Percentiles rank a stretch among this genome's conserved stretches.
Conservation (phyloP, 2,797 vertebrate genomes). For the Perodicticus potto region DNA sequence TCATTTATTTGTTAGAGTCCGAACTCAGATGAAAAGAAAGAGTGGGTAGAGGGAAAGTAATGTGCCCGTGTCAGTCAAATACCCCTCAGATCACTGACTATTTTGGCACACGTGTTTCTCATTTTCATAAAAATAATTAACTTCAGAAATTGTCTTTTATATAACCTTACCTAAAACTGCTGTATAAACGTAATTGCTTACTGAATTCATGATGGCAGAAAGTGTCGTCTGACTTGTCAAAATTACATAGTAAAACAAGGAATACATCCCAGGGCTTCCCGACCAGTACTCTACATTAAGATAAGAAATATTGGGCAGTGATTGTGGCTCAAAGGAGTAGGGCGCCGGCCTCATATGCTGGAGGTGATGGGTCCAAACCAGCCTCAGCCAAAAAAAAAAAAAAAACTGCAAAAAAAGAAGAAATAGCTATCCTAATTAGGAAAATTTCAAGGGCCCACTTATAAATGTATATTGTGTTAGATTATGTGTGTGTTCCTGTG, state of each 20-base stretch:
- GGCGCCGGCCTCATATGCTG: too few relatives aligned
- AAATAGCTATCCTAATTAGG: neutral
- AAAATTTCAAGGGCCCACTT: neutral
- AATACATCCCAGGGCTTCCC: neutral
- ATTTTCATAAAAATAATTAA: constrained; percentile 33
- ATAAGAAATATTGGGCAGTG: too few relatives aligned
- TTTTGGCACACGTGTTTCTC: neutral
- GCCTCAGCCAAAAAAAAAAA: too few relatives aligned
- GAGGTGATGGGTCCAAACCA: too few relatives aligned
- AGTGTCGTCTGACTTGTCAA: neutral
- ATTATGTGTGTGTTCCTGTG: neutral
- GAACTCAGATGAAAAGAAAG: neutral
- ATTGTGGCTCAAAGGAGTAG: too few relatives aligned
- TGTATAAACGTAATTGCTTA: neutral
- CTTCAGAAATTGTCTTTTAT: neutral
- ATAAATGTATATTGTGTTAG: neutral
- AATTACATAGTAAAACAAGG: neutral
- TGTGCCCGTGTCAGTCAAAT: neutral
- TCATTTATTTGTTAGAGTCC: neutral
- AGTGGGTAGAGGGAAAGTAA: neutral
- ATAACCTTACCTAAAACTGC: neutral
- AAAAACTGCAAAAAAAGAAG: too few relatives aligned
- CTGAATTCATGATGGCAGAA: neutral
- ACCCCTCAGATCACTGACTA: neutral
- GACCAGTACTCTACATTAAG: neutral